These are phyloP conservation scores for Drosophila micromelanica DNA, from an alignment of 1,140 invertebrate species.

Conservation along the genomic window DNA sequence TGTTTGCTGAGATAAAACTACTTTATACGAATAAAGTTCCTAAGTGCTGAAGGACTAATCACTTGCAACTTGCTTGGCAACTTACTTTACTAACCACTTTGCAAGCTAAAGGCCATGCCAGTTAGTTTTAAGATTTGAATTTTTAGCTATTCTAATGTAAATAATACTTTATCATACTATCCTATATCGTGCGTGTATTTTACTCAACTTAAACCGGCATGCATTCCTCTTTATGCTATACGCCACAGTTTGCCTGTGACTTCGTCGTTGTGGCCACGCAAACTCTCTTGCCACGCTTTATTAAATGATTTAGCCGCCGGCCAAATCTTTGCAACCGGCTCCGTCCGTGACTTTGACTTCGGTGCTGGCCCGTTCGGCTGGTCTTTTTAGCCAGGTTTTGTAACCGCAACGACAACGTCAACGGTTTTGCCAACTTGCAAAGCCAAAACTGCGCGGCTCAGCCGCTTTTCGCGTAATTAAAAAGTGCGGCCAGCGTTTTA, in stretches of 20 bases:
- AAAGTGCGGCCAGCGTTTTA: constrained; percentile 67
- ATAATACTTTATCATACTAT: not conserved
- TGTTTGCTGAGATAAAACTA: too few relatives aligned
- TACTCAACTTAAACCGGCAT: not conserved
- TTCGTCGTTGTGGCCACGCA: constrained; percentile 24
- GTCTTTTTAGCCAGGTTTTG: constrained; percentile 51
- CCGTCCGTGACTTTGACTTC: constrained; percentile 47
- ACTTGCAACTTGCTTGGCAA: too few relatives aligned
- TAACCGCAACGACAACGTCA: constrained; percentile 38
- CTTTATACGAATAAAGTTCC: too few relatives aligned
- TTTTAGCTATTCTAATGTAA: too few relatives aligned
- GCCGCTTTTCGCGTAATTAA: constrained; percentile 80
- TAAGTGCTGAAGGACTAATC: too few relatives aligned
- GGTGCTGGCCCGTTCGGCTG: constrained; percentile 6
- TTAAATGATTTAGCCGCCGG: constrained; percentile 73
- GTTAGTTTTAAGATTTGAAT: too few relatives aligned
- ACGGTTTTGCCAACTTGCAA: constrained; percentile 44
- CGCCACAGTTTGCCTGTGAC: constrained; percentile 17
- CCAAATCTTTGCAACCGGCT: constrained; percentile 60
- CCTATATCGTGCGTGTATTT: not conserved
- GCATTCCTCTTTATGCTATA: not conserved
- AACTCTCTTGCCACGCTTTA: constrained; percentile 43
- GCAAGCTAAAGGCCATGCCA: too few relatives aligned
- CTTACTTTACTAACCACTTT: too few relatives aligned
- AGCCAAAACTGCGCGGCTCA: constrained; percentile 80